Percentiles rank a stretch among this genome's conserved stretches.
phyloP scores from a whole-genome alignment of 2,888 invertebrate genomes.

The Helicoverpa assulta region DNA sequence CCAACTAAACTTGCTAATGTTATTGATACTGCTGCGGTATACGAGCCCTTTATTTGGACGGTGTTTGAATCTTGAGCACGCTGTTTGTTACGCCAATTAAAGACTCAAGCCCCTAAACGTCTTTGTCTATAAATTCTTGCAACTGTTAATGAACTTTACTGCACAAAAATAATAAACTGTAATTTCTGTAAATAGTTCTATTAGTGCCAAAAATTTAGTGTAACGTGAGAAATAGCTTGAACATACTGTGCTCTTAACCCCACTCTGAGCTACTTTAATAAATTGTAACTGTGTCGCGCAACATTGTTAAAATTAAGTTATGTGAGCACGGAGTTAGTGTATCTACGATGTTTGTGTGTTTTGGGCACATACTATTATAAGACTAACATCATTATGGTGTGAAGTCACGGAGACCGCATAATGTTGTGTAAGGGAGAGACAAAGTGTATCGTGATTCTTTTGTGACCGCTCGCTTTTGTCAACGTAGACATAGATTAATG shows the following conservation, averaged over 20 bases:
- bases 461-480: constrained; percentile 78
- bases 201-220: constrained; percentile 35
- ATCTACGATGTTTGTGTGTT: constrained; percentile 54
- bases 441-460: constrained; percentile 70
- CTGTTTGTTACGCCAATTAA: constrained; percentile 14
- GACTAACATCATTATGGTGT: constrained; percentile 63
- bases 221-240: constrained; percentile 29
- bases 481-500: constrained; percentile 80
- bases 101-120: constrained; percentile 7
- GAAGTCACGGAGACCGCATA: constrained; percentile 70
- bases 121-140: constrained; percentile 12
- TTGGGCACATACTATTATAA: constrained; percentile 63
- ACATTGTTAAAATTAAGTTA: constrained; percentile 55
- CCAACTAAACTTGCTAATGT: constrained; percentile 51
- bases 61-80: background rate
- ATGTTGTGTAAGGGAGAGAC: constrained; percentile 64
- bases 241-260: constrained; percentile 26
- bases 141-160: constrained; percentile 7
- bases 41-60: constrained; percentile 11
- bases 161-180: constrained; percentile 15
- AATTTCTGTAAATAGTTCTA: constrained; percentile 23
- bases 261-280: constrained; percentile 36
- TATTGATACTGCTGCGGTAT: constrained; percentile 48
- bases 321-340: constrained; percentile 38
- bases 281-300: constrained; percentile 35